Base-by-base conservation (phyloP, 2,113 vertebrate genomes). In the Salvelinus alpinus region DNA sequence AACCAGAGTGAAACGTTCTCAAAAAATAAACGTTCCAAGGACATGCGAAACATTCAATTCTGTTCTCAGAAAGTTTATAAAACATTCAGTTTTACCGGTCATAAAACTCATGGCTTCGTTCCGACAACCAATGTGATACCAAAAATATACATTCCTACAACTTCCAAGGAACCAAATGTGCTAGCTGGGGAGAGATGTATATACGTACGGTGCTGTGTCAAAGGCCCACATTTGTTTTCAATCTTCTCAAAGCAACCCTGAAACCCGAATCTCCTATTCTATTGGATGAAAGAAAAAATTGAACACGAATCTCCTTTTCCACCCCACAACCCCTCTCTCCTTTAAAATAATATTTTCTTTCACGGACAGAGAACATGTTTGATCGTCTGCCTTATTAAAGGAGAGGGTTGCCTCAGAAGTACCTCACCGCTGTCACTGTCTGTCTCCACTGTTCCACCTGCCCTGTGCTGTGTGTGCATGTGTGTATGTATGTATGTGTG, bases 221-320 rank as follows among this genome's bases (percentile, higher is more conserved):
- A 86, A 76, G 76, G 85, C 70, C 73, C 82, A 89, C 90, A 94
- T 93, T 92, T 91, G 89, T 87, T 91, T 91, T 74, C 75, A 91
- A 90, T 93, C 91, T 31, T 72, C 88, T 74, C 65, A 72, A 47
- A 75, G 13, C 47, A 81, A 83, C 82, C 86, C 82, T 72, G 79
- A 88, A 91, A 82, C 85, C 48, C 78, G 72, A 89, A 89, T 84
- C 81, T 22, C 38, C 38, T 38, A 38, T 38, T 38, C 60, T 70
- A 69, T 24, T 73, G 78, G 79, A 87, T 80, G 76, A 34, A 67
- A 79, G 48, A 76, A 78, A 51, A 77, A 84, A 68, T 68, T 87
- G 88, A 87, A 84, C 71, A 12, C 11, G 2, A 18, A 16, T 22
- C 9, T 47, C 59, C 57, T 74, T 80, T 62, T 78, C 62, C 84